Base-by-base conservation (phyloP, 2,797 vertebrate genomes). In the Sitta carolinensis region DNA sequence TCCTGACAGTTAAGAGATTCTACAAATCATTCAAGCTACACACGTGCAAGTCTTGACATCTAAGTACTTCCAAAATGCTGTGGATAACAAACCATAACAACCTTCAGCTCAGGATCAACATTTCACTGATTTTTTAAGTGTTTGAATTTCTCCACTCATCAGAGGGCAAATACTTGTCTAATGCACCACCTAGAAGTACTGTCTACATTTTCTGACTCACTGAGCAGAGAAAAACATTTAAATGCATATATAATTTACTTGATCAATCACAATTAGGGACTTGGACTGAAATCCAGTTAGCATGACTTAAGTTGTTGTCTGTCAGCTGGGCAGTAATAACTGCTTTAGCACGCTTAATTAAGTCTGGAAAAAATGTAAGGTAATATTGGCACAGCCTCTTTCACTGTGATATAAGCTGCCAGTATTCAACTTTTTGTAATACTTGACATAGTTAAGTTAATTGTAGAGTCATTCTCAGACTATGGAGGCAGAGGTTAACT, bases 321-420 rank as follows among this genome's bases (percentile, higher is more conserved):
- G 68, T 87, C 84, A 93, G 64, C 48, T 45, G 72, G 50, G 42
- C 61, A 89, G 50, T 74, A 79, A 50, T 74, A 93, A 85, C 61
- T 79, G 48, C 68, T 90, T 90, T 79, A 89, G 54, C 82, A 74
- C 68, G 89, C 50, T 38, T 40, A 93, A 92, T 85, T 91, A 96
- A 91, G 34, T 32, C 52, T 89, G 34, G 55, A 67, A 92, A 84
- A 82, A 84, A 70, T 8, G 5, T 11, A 87, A 84, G 14, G 34
- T 16, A 68, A 20, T 74, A 82, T n/a, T 93, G 52, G 42, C 50
- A 78, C 19, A 52, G 50, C 3, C 34, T 83, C 57, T 83, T 89
- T 74, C 68, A 52, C 11, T 74, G 14, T 30, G 34, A 85, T 77
- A 67, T 23, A 83, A 77, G 3, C 32, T 63, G 48, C 32, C 32